Conservation (phyloP, 1,140 invertebrate genomes). For the Dendrolimus punctatus region DNA sequence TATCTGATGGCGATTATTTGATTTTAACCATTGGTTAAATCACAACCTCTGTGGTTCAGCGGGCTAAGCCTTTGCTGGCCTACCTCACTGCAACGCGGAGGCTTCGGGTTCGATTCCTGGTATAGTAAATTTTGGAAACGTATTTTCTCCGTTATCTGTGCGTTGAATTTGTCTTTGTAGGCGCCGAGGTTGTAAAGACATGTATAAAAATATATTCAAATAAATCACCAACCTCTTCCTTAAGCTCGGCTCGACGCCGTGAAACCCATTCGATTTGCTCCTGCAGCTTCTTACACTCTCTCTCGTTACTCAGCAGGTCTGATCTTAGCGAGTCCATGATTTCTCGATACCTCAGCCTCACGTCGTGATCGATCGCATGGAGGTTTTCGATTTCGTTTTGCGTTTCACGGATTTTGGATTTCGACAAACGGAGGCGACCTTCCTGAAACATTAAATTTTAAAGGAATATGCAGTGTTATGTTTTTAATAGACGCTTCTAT, state of each 20-base stretch:
- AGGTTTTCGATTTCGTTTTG: constrained; percentile 55
- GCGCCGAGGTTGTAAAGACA: neutral
- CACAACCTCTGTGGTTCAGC: no score
- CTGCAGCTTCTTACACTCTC: constrained; percentile 52
- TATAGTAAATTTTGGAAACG: no score
- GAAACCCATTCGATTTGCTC: constrained; percentile 63
- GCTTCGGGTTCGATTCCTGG: no score
- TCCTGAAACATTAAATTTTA: constrained; percentile 25
- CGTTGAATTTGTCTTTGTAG: no score
- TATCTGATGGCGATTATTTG: no score
- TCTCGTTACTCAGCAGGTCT: constrained; percentile 46
- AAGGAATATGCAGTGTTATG: neutral
- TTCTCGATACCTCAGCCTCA: constrained; percentile 37
- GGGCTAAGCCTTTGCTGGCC: no score
- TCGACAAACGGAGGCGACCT: constrained; percentile 52
- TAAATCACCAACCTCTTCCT: constrained; percentile 43
- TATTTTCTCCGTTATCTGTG: no score
- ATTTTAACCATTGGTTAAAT: no score
- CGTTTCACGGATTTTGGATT: constrained; percentile 52
- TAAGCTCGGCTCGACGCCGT: constrained; percentile 37
- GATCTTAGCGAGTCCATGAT: constrained; percentile 43
- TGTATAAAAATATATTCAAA: neutral
- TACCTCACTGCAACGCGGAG: no score
- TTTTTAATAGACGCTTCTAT: no score
- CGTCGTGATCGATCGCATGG: constrained; percentile 48